Base-by-base conservation (phyloP, 2,797 vertebrate species). In the Neostethus bicornis region DNA sequence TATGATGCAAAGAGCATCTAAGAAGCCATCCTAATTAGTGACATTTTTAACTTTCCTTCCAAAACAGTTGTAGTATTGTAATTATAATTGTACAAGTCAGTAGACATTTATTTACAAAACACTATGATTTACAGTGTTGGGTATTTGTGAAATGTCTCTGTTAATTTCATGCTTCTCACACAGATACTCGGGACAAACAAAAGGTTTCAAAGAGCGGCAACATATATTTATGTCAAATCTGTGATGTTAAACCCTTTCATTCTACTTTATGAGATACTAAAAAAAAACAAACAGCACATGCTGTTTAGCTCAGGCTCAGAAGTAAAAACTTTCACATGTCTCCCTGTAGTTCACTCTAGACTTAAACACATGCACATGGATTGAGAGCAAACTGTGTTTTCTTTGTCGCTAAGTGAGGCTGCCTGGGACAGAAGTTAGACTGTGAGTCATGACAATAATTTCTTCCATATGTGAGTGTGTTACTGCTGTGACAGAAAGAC, bases 381-480 rank as follows among this genome's bases (percentile, higher is more conserved):
- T 70, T 73, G 75, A 69, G 77, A 77, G 69, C 61, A 67, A 81
- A 75, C 74, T 83, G 8, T 90, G 89, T 89, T 90, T 89, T 90
- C 81, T 80, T 85, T 89, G 90, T 90, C 69, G 77, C 80, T 86
- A 66, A 59, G 80, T 54, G 67, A 66, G 85, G 83, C 73, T 86
- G 84, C 80, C 84, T 69, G 75, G 75, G 81, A 84, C 64, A 32
- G 84, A 83, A 85, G 82, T 80, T 66, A 79, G 70, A 70, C 82
- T 65, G 59, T 92, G 92, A 93, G 87, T 93, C 91, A 92, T 80
- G 79, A 74, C 71, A 67, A 49, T 93, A 91, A 93, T 92, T 84
- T 65, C 76, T 92, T 91, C 92, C 92, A 93, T 87, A 89, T 92
- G 92, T 85, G 81, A 81, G 67, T 53, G 79, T 79, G 85, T 84